Evolutionary conservation across 2,113 vertebrate species (phyloP).

Genomic region (Caranx ignobilis): DNA sequence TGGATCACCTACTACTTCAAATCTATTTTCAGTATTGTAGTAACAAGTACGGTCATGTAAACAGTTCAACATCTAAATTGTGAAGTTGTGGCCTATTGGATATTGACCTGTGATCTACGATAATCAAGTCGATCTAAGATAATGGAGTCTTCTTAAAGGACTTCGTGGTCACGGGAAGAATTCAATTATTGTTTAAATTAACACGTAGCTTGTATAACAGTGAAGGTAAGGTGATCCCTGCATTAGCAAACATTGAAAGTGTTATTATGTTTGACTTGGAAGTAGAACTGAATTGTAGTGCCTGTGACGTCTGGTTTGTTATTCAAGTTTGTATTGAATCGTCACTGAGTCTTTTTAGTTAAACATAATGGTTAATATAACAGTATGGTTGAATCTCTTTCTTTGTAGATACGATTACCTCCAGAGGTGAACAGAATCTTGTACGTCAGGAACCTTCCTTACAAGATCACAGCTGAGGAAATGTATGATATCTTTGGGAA

Average conservation of each 20-base stretch:
- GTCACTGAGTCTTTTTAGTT: too few relatives aligned
- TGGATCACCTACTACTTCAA: too few relatives aligned
- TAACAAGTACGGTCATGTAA: neutral
- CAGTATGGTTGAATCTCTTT: neutral
- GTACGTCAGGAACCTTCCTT: conserved; percentile 95
- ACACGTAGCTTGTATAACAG: too few relatives aligned
- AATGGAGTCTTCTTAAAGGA: too few relatives aligned
- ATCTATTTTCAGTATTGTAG: neutral
- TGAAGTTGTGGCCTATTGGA: neutral
- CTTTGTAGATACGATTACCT: conserved; percentile 92
- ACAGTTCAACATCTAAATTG: neutral
- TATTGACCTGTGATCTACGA: too few relatives aligned
- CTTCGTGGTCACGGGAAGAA: too few relatives aligned
- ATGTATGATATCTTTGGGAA: conserved; percentile 99
- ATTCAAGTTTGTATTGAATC: too few relatives aligned
- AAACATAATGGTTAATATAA: too few relatives aligned
- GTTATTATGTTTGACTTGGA: neutral
- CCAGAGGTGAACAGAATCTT: conserved; percentile 98
- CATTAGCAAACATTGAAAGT: neutral
- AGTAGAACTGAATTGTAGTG: neutral
- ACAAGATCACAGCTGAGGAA: conserved; percentile 99
- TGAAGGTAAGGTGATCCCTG: too few relatives aligned
- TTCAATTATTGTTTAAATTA: too few relatives aligned
- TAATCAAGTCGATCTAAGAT: too few relatives aligned
- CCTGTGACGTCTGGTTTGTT: fast-evolving